Conservation (phyloP, 1,140 invertebrate genomes). For the Ostrea denselamellosa region DNA sequence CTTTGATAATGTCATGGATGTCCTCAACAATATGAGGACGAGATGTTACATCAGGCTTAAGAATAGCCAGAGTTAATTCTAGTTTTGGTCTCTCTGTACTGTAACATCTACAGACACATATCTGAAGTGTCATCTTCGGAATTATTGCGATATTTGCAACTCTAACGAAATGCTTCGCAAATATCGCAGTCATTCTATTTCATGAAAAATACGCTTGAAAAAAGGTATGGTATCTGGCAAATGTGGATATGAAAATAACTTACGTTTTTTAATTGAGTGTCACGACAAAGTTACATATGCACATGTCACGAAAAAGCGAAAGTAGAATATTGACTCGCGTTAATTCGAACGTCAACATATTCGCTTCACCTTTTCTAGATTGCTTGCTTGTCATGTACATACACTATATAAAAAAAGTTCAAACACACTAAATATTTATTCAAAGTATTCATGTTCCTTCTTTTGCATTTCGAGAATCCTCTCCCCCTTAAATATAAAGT, state of each 20-base stretch:
- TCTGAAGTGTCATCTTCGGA: neutral
- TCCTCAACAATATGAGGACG: slow-evolving; percentile 72
- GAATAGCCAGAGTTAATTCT: slow-evolving; percentile 74
- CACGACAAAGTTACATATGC: neutral
- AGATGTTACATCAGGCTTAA: slow-evolving; percentile 75
- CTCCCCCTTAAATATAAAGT: too few species aligned
- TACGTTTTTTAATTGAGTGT: neutral
- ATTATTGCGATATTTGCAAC: neutral
- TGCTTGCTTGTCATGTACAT: too few species aligned
- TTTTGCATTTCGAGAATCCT: too few species aligned
- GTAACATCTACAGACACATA: neutral
- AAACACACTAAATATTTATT: too few species aligned
- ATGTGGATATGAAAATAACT: neutral
- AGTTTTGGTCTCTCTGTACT: slow-evolving; percentile 45
- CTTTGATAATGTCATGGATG: slow-evolving; percentile 82
- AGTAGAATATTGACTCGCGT: neutral
- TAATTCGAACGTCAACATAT: slow-evolving; percentile 1
- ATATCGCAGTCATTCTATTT: neutral
- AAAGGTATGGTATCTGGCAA: neutral
- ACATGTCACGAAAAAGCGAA: neutral
- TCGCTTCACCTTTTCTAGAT: neutral
- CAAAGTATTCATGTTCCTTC: too few species aligned
- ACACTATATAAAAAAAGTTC: too few species aligned
- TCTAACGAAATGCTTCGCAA: neutral
- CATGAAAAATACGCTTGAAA: neutral